Conservation (phyloP, 2,113 vertebrate genomes). For the Dromiciops gliroides region DNA sequence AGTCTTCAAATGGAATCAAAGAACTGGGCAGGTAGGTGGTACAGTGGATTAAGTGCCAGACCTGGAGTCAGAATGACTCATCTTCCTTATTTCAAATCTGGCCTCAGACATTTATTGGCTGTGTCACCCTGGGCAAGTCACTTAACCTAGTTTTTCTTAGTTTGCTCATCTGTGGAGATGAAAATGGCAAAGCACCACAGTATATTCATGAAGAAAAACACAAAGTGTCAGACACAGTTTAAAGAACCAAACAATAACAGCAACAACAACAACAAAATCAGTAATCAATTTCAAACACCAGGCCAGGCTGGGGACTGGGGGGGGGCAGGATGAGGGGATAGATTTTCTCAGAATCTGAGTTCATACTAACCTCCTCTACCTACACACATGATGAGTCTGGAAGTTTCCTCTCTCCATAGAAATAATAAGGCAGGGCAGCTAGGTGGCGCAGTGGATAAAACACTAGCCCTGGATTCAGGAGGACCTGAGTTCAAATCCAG, state of each 20-base stretch:
- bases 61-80: background rate
- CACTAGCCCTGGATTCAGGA: no score
- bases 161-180: background rate
- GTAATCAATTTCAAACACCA: background rate
- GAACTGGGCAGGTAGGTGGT: background rate
- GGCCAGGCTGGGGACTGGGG: fast-evolving
- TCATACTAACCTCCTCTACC: background rate
- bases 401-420: background rate
- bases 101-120: background rate
- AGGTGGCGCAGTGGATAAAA: no score
- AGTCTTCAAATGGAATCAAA: background rate
- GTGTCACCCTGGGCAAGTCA: background rate
- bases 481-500: no score
- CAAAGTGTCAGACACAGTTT: background rate
- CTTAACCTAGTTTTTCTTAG: background rate
- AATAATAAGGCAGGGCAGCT: background rate
- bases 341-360: background rate
- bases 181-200: background rate
- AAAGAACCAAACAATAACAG: background rate
- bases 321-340: fast-evolving
- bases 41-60: no score
- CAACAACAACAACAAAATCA: background rate
- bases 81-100: background rate
- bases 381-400: background rate
- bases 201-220: background rate